Evolutionary conservation across 2,797 vertebrate species (phyloP).

Genomic region (Anabacerthia variegaticeps): DNA sequence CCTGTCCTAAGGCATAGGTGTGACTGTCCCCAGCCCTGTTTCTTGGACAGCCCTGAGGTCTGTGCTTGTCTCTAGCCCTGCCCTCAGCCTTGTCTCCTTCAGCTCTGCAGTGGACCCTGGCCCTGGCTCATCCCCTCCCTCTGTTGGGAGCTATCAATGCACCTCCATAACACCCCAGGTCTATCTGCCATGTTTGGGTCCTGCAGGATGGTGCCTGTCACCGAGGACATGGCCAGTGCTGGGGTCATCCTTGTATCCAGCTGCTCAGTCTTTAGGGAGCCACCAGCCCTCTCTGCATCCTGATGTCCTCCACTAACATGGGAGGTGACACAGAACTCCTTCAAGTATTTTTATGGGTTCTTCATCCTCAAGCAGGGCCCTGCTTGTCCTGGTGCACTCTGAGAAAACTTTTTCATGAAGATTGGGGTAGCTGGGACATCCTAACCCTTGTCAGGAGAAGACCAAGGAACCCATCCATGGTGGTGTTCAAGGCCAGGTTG

Average conservation of each 20-base stretch:
- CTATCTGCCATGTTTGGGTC: background rate
- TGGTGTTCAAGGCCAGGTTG: background rate
- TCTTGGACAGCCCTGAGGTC: background rate
- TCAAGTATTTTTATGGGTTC: background rate
- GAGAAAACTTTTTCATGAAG: background rate
- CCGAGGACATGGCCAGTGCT: fast-evolving
- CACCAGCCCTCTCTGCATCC: background rate
- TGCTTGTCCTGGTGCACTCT: background rate
- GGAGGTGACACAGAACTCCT: background rate
- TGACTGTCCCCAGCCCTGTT: background rate
- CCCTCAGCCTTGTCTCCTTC: background rate
- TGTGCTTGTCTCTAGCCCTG: background rate
- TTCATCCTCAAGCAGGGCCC: background rate
- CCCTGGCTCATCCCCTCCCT: background rate
- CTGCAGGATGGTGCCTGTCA: background rate
- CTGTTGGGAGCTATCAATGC: background rate
- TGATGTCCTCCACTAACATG: background rate
- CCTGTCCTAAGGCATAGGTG: background rate
- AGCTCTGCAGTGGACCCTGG: background rate
- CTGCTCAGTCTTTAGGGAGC: background rate
- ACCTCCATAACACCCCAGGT: background rate
- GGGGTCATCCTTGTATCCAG: background rate
- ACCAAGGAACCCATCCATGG: background rate
- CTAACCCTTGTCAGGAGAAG: background rate
- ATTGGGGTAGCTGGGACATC: background rate